Base-by-base conservation (phyloP, 2,888 invertebrate genomes). In the Galeopsomyia nigrocyanea region DNA sequence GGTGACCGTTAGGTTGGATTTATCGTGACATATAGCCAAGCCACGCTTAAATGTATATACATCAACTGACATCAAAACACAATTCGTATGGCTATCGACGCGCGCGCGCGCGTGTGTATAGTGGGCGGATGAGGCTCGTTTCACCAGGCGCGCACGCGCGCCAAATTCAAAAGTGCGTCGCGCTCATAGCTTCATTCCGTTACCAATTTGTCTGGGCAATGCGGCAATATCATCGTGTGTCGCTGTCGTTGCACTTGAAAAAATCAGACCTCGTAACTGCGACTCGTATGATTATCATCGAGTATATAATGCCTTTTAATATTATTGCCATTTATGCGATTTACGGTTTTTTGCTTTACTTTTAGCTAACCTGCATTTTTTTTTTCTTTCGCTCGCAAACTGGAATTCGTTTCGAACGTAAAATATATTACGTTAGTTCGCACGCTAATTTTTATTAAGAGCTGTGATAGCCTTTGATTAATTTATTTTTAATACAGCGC, bases 141-240 rank as follows among this genome's bases (percentile, higher is more conserved):
- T 57, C 26, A 56, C 61, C 61, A 73, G 56, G 56, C 77, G 77
- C 71, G 74, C 61, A 73, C 56, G 56, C 77, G 77, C 71, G 74
- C 78, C 76, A 76, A 76, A 78, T 76, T 76, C 70, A 58, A 64
- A 55, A 58, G 58, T 68, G 5, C 61, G 67, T 50, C 64, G 70
- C 67, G 49, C 62, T 62, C 51, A 49, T 56, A 47, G 55, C 53
- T 63, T 53, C 26, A 26, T 74, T 62, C 74, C 74, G 74, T 74
- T 74, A 74, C 62, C 47, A 62, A 65, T 71, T 68, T 63, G 14
- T 56, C 53, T 51, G 22, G 47, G 64, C 16, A 16, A 39, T 13
- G 67, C 46, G 26, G 21, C 19, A 31, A 47, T 64, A 71, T 66
- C 60, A 39, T n/a, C n/a, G n/a, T n/a, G 58, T 53, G n/a, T 26